Percentiles rank a stretch among this genome's conserved stretches.
phyloP scores from a whole-genome alignment of 2,888 invertebrate genomes.

The Gandaritis pyraliata region DNA sequence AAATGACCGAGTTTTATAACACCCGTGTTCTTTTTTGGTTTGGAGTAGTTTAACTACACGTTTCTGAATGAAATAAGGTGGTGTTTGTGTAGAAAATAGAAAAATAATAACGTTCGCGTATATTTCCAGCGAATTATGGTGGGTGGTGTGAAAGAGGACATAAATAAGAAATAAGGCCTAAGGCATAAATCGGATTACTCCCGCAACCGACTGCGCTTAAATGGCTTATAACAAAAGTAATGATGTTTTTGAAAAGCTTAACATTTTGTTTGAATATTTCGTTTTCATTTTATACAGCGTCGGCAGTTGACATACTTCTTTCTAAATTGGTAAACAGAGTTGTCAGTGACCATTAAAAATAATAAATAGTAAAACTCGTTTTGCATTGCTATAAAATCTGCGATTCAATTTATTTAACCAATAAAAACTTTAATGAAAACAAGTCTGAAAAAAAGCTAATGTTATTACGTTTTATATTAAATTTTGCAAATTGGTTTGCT shows the following conservation, averaged over 20 bases:
- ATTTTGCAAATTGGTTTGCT: conserved; percentile 28
- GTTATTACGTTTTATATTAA: conserved; percentile 12
- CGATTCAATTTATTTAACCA: conserved; percentile 8
- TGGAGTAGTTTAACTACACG: neutral
- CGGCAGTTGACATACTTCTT: neutral
- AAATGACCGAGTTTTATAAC: neutral
- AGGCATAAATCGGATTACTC: conserved; percentile 75
- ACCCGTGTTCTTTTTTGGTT: neutral
- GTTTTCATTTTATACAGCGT: neutral
- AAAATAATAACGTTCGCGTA: conserved; percentile 56
- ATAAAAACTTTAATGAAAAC: conserved; percentile 16
- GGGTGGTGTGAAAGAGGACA: conserved; percentile 55
- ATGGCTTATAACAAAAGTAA: conserved; percentile 68
- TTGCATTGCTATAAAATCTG: conserved; percentile 8
- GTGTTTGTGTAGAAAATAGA: conserved; percentile 39
- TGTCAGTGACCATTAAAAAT: neutral
- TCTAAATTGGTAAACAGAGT: neutral
- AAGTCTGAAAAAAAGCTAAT: conserved; percentile 13
- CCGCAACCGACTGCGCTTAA: conserved; percentile 59
- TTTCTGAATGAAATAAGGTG: neutral
- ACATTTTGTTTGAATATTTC: conserved; percentile 41
- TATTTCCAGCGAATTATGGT: conserved; percentile 65
- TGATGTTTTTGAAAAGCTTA: conserved; percentile 61
- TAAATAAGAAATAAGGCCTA: conserved; percentile 63
- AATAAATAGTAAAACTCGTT: neutral